These are phyloP conservation scores for Taenioides sp. DNA, from an alignment of 2,797 vertebrate species.

Conservation along the genomic window DNA sequence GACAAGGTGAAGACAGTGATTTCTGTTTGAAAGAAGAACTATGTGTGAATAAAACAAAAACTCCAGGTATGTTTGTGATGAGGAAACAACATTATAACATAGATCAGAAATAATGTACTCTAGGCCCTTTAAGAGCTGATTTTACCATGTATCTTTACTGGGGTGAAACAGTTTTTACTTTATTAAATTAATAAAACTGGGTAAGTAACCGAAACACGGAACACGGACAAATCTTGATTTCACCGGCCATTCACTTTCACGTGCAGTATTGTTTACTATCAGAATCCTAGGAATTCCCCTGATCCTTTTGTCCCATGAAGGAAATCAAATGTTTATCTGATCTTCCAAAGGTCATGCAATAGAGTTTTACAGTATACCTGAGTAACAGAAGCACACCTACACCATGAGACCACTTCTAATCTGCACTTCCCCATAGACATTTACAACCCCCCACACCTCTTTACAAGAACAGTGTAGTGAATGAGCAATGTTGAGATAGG, in stretches of 20 bases:
- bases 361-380: slow-evolving; percentile 26
- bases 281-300: background rate
- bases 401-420: slow-evolving; percentile 22
- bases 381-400: slow-evolving; percentile 4
- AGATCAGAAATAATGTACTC: too few species aligned
- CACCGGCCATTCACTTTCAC: slow-evolving; percentile 9
- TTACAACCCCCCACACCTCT: slow-evolving; percentile 15
- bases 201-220: too few species aligned
- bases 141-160: too few species aligned
- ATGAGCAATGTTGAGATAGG: slow-evolving; percentile 13
- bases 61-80: too few species aligned
- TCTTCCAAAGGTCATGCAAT: slow-evolving; percentile 44
- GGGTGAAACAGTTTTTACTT: too few species aligned
- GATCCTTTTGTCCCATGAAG: background rate
- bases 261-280: background rate
- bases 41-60: too few species aligned
- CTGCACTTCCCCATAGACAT: slow-evolving; percentile 50
- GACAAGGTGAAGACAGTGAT: too few species aligned
- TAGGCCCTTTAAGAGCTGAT: too few species aligned
- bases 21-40: too few species aligned
- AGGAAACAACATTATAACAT: too few species aligned
- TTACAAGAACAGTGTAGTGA: slow-evolving; percentile 54
- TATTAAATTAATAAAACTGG: too few species aligned
- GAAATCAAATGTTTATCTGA: background rate
- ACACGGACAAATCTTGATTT: background rate